A percentile compares a stretch with the other conserved stretches of the same genome.
phyloP scores from a whole-genome alignment of 2,888 invertebrate genomes.

The Altica lythri region DNA sequence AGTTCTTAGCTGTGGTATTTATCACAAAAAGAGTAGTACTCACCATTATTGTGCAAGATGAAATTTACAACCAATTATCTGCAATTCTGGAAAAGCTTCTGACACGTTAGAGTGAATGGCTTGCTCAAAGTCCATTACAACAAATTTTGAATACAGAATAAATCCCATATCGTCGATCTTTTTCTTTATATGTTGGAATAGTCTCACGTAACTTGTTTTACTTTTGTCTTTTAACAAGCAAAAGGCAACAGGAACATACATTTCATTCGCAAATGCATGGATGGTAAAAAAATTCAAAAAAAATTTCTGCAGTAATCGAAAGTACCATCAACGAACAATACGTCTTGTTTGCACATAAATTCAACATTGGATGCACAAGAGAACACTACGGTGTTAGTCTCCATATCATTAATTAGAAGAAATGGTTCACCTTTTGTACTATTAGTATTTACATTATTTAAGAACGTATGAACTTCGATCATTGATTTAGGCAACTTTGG shows the following conservation, averaged over 20 bases:
- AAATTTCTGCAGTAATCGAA: neutral
- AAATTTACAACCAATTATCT: neutral
- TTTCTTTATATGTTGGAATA: neutral
- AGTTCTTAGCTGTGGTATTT: neutral
- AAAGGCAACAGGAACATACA: neutral
- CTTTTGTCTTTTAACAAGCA: neutral
- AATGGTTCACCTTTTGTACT: no score
- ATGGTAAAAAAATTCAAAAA: neutral
- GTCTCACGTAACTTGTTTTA: neutral
- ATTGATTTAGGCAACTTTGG: no score
- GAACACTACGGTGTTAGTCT: no score
- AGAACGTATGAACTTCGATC: no score
- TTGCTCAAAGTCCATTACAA: neutral
- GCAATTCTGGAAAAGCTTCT: neutral
- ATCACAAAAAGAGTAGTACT: neutral
- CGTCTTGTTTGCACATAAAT: slow-evolving; percentile 1
- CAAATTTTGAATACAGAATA: neutral
- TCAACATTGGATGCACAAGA: neutral
- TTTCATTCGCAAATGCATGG: neutral
- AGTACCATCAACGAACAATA: slow-evolving; percentile 1
- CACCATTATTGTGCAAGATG: neutral
- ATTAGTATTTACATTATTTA: no score
- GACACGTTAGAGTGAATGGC: neutral
- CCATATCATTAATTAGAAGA: no score
- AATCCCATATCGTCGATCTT: neutral